Conservation (phyloP, 2,797 vertebrate genomes). For the Coregonus ussuriensis region DNA sequence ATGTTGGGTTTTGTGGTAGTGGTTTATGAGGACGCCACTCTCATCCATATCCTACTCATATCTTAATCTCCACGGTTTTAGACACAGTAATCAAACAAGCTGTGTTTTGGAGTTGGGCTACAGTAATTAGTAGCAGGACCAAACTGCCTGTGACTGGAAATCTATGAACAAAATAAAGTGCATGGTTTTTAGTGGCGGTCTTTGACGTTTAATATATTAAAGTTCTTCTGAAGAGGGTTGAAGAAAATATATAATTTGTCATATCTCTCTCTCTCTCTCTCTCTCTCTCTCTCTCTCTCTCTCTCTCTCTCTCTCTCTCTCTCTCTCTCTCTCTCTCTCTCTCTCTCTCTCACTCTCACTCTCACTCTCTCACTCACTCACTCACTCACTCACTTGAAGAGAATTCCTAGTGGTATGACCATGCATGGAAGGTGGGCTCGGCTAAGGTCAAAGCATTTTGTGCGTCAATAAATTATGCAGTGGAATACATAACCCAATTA, state of each 20-base stretch:
- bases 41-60: slow-evolving; percentile 16
- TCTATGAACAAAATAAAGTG: neutral
- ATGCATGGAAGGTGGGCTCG: neutral
- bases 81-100: slow-evolving; percentile 20
- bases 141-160: slow-evolving; percentile 5
- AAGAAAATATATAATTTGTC: neutral
- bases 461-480: slow-evolving; percentile 18
- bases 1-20: slow-evolving; percentile 33
- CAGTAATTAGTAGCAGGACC: slow-evolving; percentile 11
- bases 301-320: neutral
- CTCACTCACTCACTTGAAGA: too few species aligned
- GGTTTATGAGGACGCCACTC: slow-evolving; percentile 20
- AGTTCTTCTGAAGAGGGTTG: neutral
- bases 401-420: neutral
- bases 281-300: neutral
- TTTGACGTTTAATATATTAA: neutral
- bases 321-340: neutral
- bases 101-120: neutral
- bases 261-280: neutral
- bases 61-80: slow-evolving; percentile 17
- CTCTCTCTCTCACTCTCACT: neutral
- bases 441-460: slow-evolving; percentile 16
- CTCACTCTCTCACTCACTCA: too few species aligned
- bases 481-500: slow-evolving; percentile 23
- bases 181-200: neutral